Base-by-base conservation (phyloP, 2,888 invertebrate species). In the Endotricha flammealis region DNA sequence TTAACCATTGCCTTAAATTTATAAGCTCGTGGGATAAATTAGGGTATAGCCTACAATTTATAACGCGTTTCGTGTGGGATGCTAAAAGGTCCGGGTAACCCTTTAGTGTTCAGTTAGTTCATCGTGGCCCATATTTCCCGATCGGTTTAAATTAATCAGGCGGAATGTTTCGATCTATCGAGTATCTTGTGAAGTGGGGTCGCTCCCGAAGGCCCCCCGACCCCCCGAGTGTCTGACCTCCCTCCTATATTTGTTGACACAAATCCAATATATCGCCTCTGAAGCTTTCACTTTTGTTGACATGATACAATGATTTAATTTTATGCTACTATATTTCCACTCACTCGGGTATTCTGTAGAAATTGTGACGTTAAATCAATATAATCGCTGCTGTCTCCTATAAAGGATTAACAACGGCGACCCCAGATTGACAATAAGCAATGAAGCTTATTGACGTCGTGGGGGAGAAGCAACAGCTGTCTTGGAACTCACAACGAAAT, bases 101-200 rank as follows among this genome's bases (percentile, higher is more conserved):
- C 20, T 20, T 20, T 20, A 20, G 20, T 20, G 11, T 33, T 27
- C 25, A 29, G 28, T 20, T 34, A 27, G 12, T 12, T n/a, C 12
- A 39, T 25, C 29, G 23, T 24, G 17, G 17, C 22, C 38, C 39
- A 50, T 46, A 49, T 49, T 48, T 44, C 44, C 44, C 45, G 40
- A 48, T 46, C 43, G 44, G 48, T 53, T 51, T 51, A 61, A 65
- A 68, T 67, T 61, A 68, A 65, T 70, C 62, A 66, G 58, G 54
- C 53, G 54, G 57, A 65, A 62, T 59, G 60, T 64, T 61, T 58
- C 59, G 57, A 62, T 59, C 55, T 53, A 23, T 12, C 20, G 45
- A 41, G 46, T 48, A 52, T 54, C 57, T 56, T 47, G 43, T 38
- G 35, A 45, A 57, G 54, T 55, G 54, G 48, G 42, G 48, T 42